These are phyloP conservation scores for Aegithalos caudatus DNA, from an alignment of 2,113 vertebrate species.

Conservation along the genomic window DNA sequence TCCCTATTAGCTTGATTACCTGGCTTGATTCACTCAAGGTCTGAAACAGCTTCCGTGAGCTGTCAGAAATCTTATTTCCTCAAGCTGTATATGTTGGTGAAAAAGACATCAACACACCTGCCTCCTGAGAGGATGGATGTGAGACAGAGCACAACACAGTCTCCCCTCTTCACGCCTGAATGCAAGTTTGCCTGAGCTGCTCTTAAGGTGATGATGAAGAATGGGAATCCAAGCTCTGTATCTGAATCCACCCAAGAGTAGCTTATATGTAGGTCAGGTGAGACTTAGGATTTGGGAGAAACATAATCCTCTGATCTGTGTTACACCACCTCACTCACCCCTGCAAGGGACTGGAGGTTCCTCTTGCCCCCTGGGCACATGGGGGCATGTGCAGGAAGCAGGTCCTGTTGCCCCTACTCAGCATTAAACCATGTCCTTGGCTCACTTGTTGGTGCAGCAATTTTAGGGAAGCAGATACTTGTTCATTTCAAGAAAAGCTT, in stretches of 20 bases:
- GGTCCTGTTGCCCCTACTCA: neutral
- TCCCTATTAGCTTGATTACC: slow-evolving; percentile 11
- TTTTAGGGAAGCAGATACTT: neutral
- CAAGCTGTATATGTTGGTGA: neutral
- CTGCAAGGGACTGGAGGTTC: neutral
- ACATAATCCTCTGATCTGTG: neutral
- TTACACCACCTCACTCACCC: neutral
- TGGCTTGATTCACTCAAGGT: neutral
- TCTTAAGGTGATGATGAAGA: neutral
- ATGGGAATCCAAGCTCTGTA: neutral
- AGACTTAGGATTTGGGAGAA: neutral
- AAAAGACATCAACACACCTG: neutral
- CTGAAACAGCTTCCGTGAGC: neutral
- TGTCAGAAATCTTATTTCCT: slow-evolving; percentile 22
- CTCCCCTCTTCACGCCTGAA: neutral
- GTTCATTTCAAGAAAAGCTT: neutral
- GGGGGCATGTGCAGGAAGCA: neutral
- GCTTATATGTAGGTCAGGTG: neutral
- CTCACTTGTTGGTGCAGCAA: neutral
- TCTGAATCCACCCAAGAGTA: too few relatives aligned
- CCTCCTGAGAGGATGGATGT: neutral
- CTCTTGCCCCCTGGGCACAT: neutral
- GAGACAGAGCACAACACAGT: neutral
- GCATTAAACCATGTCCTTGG: neutral
- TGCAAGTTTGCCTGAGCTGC: neutral